These are phyloP conservation scores for Carassius auratus DNA, from an alignment of 2,113 vertebrate species.

Conservation along the genomic window DNA sequence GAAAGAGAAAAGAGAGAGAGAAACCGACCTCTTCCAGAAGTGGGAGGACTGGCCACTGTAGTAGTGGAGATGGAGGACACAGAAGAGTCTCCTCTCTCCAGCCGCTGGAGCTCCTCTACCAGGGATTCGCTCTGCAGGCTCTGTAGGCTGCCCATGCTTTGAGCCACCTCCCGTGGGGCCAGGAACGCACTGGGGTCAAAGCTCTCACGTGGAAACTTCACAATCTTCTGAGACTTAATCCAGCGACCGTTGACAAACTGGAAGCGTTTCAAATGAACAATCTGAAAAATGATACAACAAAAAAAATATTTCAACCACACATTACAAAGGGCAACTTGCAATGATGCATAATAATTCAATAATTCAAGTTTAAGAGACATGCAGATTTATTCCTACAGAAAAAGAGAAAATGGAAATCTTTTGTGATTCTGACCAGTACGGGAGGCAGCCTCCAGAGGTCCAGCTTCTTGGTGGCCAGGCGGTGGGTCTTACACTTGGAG, in stretches of 20 bases:
- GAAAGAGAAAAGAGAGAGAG: background rate
- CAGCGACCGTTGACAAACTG: slow-evolving; percentile 97
- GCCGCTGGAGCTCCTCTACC: slow-evolving; percentile 68
- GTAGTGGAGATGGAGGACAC: slow-evolving; percentile 76
- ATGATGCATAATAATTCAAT: no score
- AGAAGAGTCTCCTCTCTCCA: slow-evolving; percentile 74
- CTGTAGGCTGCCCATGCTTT: slow-evolving; percentile 75
- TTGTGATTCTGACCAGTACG: slow-evolving; percentile 81
- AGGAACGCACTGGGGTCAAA: slow-evolving; percentile 97
- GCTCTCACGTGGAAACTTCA: slow-evolving; percentile 91
- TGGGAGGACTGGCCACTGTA: slow-evolving; percentile 73
- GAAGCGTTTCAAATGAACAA: slow-evolving; percentile 97
- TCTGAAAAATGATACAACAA: slow-evolving; percentile 71
- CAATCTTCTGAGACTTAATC: slow-evolving; percentile 99
- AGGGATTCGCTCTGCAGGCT: slow-evolving; percentile 71
- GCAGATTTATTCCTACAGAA: background rate
- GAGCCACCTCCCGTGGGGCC: slow-evolving; percentile 85
- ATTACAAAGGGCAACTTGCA: background rate
- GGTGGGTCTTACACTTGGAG: slow-evolving; percentile 96
- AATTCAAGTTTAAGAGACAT: no score
- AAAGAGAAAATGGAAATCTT: background rate
- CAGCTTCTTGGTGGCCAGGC: slow-evolving; percentile 96
- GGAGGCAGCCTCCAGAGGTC: slow-evolving; percentile 98
- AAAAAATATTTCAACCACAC: background rate
- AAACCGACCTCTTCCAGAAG: slow-evolving; percentile 83